Base-by-base conservation (phyloP, 2,113 vertebrate genomes). In the Ondatra zibethicus region DNA sequence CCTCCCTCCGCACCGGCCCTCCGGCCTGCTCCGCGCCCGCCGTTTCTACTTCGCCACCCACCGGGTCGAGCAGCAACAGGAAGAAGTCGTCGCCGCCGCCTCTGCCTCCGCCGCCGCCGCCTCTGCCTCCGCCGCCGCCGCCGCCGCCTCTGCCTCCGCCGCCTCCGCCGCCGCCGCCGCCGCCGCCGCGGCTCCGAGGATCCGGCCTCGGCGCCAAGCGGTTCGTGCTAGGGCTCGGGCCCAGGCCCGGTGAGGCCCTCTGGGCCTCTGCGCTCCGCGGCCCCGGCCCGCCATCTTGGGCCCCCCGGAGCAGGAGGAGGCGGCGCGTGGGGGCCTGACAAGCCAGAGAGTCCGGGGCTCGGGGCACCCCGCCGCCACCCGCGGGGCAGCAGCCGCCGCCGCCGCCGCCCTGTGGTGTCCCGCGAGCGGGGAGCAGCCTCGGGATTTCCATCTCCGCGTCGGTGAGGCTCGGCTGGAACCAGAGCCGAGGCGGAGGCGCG, bases 341-440 rank as follows among this genome's bases (percentile, higher is more conserved):
- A 95, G 99, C 98, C 98, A 98, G 99, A 98, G 99, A 98, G 98
- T 98, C 99, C 98, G 98, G 97, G 97, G 96, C 98, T 97, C 95
- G 93, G 98, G 75, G 94, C n/a, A 91, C 92, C 29, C 86, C 94
- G 76, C 93, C 86, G 70, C 88, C 80, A 27, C 88, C 91, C 68
- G 85, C 75, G 7, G 91, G 76, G 47, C 88, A 73, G 7, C 52
- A 36, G 84, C 95, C 88, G 31, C 78, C 75, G n/a, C 88, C 65
- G 33, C 88, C 65, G 33, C 91, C 75, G 92, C 92, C 91, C 86
- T 85, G 97, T 31, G 42, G 88, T 11, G 92, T 47, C 85, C 96
- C 68, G 50, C 85, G 94, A 88, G 91, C 92, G 23, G 88, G n/a
- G 91, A 97, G 95, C 91, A 93, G 81, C 97, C 91, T 96, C 3